Evolutionary conservation across 2,113 vertebrate species (phyloP), one percentile per base, ranked within the genome.

Genomic region (Okapia johnstoni): DNA sequence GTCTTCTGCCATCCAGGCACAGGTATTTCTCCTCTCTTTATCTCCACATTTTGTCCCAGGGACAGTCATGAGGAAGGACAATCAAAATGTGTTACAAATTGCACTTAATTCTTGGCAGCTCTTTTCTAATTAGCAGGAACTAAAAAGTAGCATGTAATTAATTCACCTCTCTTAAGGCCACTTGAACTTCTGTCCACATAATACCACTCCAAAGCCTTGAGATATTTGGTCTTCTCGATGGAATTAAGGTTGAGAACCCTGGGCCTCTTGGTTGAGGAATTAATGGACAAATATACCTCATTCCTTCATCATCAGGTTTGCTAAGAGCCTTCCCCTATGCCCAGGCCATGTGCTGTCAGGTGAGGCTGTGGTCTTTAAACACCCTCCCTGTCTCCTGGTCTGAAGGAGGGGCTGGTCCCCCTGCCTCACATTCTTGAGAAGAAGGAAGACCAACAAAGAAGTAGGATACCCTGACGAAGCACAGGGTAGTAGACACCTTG

Each of bases 71-170:
- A 86, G 85, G 46, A 96, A 96, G 83, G 73, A 55, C 63, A 21
- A 21, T 76, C n/a, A 43, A 66, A 85, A 94, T 28, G 92, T 97
- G 58, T 95, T 80, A 90, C 84, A 95, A 88, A 96, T 81, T 76
- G 70, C 87, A 36, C 89, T 96, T 84, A 91, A 91, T 77, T 90
- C 55, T 76, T 92, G 97, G 40, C 95, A 93, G 93, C 50, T n/a
- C 80, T 88, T 73, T 94, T 93, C 93, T 92, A 94, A 96, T 96
- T 88, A 97, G 79, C 85, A 55, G 30, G 54, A 95, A 63, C 70
- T 50, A 17, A 93, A 90, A 90, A 14, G 14, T n/a, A 28, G 26
- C 5, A 61, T 84, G 28, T 93, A 79, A 89, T 92, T 92, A 93
- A 93, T 95, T 60, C 79, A 84, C 28, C 16, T 88, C 36, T 63